Evolutionary conservation across 2,113 vertebrate species (phyloP), one percentile per base, ranked within the genome.

Genomic region (Glareola pratincola): DNA sequence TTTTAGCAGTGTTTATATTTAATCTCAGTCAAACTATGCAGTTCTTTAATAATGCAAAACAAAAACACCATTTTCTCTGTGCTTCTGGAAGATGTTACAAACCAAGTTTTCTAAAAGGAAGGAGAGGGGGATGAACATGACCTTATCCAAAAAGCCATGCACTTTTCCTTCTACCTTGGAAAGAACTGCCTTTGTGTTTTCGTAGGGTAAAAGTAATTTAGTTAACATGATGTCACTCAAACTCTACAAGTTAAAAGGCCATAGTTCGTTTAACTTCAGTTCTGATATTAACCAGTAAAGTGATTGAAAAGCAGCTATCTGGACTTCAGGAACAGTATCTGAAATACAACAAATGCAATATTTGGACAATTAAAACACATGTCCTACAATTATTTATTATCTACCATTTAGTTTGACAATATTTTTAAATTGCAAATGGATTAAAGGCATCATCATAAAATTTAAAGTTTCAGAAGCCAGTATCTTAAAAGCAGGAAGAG

Each of bases 201-300:
- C 85, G 94, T 97, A 95, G 43, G 41, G 87, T 74, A 62, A 84
- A 94, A 89, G 51, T 56, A 84, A 81, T 73, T 92, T 96, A 94
- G 92, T 96, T 97, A 96, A 94, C 80, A 69, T 88, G 51, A 95
- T 93, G 95, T 92, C 97, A 96, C 9, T 98, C 96, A 97, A 97
- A 96, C 36, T 82, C 77, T 57, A 47, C 8, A 41, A 97, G 97
- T 97, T 96, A 96, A 95, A 98, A 98, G 96, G 96, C 92, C 96
- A 96, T 32, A 85, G 86, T 67, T 95, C 97, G 96, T 98, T 98
- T 98, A 96, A 94, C 90, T 95, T 97, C 80, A 90, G 66, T 84
- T 91, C 78, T 92, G 86, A 90, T 96, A 97, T 91, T 94, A 97
- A 88, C 88, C 75, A 96, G 96, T 74, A 84, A 95, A 95, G 90